Base-by-base conservation (phyloP, 2,888 invertebrate species). In the Ormyrus rosae region DNA sequence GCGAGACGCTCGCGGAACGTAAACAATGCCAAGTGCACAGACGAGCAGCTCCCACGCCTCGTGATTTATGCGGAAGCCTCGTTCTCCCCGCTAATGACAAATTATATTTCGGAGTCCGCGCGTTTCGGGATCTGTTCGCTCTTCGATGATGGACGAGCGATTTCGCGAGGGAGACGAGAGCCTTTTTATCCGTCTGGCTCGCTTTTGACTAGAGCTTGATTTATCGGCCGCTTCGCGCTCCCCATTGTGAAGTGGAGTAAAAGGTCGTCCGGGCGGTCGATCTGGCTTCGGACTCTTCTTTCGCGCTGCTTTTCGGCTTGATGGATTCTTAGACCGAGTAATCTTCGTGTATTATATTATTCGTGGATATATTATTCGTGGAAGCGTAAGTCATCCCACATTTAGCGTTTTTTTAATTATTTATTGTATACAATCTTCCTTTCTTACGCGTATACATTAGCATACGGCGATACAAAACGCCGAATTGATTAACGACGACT, bases 31-130 rank as follows among this genome's bases (percentile, higher is more conserved):
- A 67, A 67, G 74, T 51, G 60, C 67, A 51, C 48, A 0, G 13
- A 56, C 7, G 6, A 8, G 13, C 56, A 13, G 13, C 13, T 9
- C 9, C 46, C 48, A 69, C 34, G 9, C 46, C 34, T 45, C 55
- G 10, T 74, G 74, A 74, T 74, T 74, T 56, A 67, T 58, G 65
- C 74, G 65, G 46, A n/a, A 5, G 13, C 56, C 56, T 65, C 56
- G 56, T 19, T 65, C 6, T 56, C 19, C 19, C 45, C 56, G 46
- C 46, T 4, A 71, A 51, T 56, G 65, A 65, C 56, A 65, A 65
- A 56, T 19, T 19, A 19, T 19, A 19, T 46, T 73, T 65, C 9
- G 45, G 34, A 34, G 34, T 4, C 46, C 19, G 53, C 60, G 71
- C 48, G 7, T 45, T 45, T 7, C 3, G 2, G 55, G 8, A 34